phyloP scores from a whole-genome alignment of 2,113 vertebrate genomes.

The Laticauda colubrina region DNA sequence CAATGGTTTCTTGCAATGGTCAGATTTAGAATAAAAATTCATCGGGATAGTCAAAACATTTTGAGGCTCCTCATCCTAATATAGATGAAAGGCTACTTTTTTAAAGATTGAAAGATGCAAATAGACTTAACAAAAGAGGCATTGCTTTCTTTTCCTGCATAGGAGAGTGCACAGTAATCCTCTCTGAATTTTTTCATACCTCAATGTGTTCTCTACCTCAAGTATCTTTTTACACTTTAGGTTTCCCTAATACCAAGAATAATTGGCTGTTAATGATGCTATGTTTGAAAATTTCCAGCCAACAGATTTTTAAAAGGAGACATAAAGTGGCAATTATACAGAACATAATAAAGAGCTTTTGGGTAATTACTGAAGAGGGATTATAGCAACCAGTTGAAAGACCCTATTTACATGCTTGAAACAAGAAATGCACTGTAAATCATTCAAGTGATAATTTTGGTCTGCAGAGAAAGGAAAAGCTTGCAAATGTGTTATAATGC shows the following conservation, averaged over 20 bases:
- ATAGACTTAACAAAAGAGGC: background rate
- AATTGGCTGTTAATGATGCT: background rate
- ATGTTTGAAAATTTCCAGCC: background rate
- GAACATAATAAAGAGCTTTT: conserved; percentile 1
- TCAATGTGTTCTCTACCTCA: background rate
- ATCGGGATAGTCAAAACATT: background rate
- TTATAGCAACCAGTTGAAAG: conserved; percentile 22
- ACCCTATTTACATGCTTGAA: conserved; percentile 15
- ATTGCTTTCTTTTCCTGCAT: background rate
- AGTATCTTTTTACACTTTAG: background rate
- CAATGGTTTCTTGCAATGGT: background rate
- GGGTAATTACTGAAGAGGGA: background rate
- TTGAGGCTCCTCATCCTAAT: background rate
- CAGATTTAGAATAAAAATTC: background rate
- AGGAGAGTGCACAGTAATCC: background rate
- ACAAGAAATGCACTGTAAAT: conserved; percentile 27
- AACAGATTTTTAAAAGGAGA: background rate
- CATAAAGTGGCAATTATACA: conserved; percentile 17
- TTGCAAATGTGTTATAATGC: background rate
- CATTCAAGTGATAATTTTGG: conserved; percentile 17
- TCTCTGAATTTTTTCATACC: background rate
- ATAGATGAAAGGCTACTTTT: background rate
- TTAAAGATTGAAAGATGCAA: background rate
- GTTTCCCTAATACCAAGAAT: background rate
- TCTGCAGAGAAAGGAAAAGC: background rate